Evolutionary conservation across 2,113 vertebrate species (phyloP), one percentile per base, ranked within the genome.

Genomic region (Cygnus buccinator): DNA sequence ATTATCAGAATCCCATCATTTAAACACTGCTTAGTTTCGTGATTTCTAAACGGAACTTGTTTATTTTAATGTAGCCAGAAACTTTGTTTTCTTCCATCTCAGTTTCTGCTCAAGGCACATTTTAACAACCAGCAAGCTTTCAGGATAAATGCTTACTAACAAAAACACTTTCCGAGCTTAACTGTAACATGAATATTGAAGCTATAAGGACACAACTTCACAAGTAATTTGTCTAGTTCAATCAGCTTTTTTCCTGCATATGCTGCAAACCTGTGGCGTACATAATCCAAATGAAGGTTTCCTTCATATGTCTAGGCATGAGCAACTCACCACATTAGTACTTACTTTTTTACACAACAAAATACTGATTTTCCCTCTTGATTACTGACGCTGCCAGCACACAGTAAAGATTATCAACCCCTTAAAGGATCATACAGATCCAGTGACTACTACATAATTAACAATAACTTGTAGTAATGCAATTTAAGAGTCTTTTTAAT

Each of bases 391-490:
- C 75, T 83, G 59, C 89, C 62, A 85, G 78, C 92, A 65, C 66
- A 86, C 89, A 91, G 91, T 85, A 67, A 67, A 93, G 83, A 94
- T 81, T 91, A 94, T 81, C 94, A 94, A 76, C 50, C 94, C 87
- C 80, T 79, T 43, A 96, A 97, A 95, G 96, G 95, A 97, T 97
- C 94, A 95, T 96, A 80, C 96, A 93, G 98, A 97, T 98, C 97
- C 97, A 97, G 97, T 98, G 97, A 98, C 98, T 98, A 97, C 97
- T 98, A 97, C 98, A 98, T 98, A 98, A 98, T 98, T 98, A 98
- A 98, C 97, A 98, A 97, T 97, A 98, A 98, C 98, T 96, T 97
- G 98, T 97, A 97, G 97, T 82, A 97, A 97, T 97, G 97, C 98
- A 98, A 98, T 97, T 98, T 96, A 97, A 98, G 98, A 97, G 97